Base-by-base conservation (phyloP, 2,888 invertebrate genomes). In the Drosophila seclusa region DNA sequence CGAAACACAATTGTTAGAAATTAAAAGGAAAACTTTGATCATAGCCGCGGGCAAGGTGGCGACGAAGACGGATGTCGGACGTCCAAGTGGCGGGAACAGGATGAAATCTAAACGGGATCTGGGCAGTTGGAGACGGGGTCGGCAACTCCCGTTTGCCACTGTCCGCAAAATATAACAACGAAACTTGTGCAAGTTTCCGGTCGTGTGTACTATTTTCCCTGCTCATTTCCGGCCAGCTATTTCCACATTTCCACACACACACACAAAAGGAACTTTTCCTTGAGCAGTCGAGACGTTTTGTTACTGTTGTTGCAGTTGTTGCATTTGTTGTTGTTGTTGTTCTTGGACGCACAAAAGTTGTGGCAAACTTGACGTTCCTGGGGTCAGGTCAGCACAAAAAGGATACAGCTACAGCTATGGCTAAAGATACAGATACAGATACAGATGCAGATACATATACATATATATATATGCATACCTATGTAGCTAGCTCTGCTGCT, bases 21-120 rank as follows among this genome's bases (percentile, higher is more conserved):
- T 88, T 88, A 86, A 86, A 88, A 90, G 89, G 83, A 90, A 87
- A 88, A 88, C 89, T 88, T 84, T 87, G 87, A 89, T 87, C 87
- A 89, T 89, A 75, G 82, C 87, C 82, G 82, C 82, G 80, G 87
- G 81, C 50, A 53, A 53, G 60, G n/a, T 60, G 64, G n/a, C 60
- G 48, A 4, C 50, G 32, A 58, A 48, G 42, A 58, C 66, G 54
- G 72, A 71, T 38, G 72, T 61, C 38, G 60, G 67, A 63, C 67
- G 59, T 65, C 57, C 68, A 74, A 74, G 62, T 49, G 63, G 55
- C 67, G 60, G 64, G 58, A 67, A 66, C 48, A 8, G 49, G 62
- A 49, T 59, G 68, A 50, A 45, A 40, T 31, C 21, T 27, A 18
- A 10, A 27, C 59, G 29, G 34, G 11, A 38, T 36, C 29, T 38